Base-by-base conservation (phyloP, 2,888 invertebrate genomes). In the Cheilosia variabilis region DNA sequence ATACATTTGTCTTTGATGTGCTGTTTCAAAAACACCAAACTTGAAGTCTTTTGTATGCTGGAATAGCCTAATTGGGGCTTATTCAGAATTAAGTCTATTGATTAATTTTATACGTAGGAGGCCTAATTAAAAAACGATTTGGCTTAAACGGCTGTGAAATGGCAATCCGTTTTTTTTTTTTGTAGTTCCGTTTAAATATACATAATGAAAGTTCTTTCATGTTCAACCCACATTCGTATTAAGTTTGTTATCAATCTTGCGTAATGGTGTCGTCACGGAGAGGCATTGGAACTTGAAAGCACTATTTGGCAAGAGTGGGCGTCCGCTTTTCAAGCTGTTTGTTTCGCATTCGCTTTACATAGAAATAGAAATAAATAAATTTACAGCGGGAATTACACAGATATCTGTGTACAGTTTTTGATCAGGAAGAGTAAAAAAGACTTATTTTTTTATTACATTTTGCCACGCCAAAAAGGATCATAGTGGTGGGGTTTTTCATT, bases 121-220 rank as follows among this genome's bases (percentile, higher is more conserved):
- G n/a, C 22, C 37, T 50, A 34, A 75, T 57, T 63, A 75, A 75
- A 73, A 63, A 31, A 22, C 34, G 19, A 63, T 63, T 62, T 53
- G 24, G n/a, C 53, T 34, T 62, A 53, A 73, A 62, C 31, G 13
- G 15, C 13, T 41, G 53, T 52, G 2, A 37, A 3, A 34, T 34
- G 31, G 17, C 41, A 6, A 24, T 50, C 13, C 10, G 13, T 4
- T 1, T 37, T 37, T 37, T 13, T 13, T 13, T 4, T 4, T 9
- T 9, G 2, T 4, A 34, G 10, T 37, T 1, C 13, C 4, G 10
- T 37, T 13, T 47, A 13, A 50, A 19, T 50, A 22, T 19, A 17
- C 22, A n/a, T 45, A 45, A 45, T 6, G 17, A 4, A 47, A 47
- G 45, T 47, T 17, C 45, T 47, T 47, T 37, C 13, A 37, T 13